A percentile compares a stretch with the other conserved stretches of the same genome.
Evolutionary conservation across 2,113 vertebrate genomes (phyloP).

Genomic region (Gallinago undulata): DNA sequence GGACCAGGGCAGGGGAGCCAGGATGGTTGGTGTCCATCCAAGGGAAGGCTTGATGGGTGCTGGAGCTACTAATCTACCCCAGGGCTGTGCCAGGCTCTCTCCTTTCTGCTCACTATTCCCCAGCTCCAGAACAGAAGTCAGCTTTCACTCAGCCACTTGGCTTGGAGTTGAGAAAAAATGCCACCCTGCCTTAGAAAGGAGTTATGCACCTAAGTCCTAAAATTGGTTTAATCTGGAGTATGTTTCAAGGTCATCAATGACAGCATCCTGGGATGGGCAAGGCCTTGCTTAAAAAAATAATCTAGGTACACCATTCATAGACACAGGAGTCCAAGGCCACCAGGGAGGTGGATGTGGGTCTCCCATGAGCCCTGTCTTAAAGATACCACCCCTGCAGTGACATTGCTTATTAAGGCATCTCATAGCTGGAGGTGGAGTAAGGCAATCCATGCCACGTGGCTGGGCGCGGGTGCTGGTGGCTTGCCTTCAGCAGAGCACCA

Average conservation of each 20-base stretch:
- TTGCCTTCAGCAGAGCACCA: not conserved
- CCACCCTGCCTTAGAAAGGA: not conserved
- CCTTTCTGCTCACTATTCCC: not conserved
- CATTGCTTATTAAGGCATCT: not conserved
- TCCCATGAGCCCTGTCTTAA: not conserved
- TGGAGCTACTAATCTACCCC: not conserved
- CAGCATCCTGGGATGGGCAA: not conserved
- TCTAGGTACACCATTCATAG: not conserved
- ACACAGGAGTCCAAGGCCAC: not conserved
- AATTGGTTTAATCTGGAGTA: not conserved
- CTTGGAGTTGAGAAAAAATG: not conserved
- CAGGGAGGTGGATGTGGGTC: not conserved
- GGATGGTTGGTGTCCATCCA: no score
- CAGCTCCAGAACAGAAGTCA: not conserved
- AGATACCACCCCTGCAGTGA: not conserved
- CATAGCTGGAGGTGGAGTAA: not conserved
- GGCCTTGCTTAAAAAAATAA: not conserved
- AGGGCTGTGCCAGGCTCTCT: not conserved
- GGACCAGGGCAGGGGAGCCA: not conserved
- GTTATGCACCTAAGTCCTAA: not conserved
- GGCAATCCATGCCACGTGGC: not conserved
- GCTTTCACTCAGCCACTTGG: not conserved
- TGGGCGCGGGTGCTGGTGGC: fast-evolving
- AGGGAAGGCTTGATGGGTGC: not conserved
- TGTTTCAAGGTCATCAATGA: not conserved